phyloP scores from a whole-genome alignment of 23 tunicate genomes.

The Ascidia mentula region DNA sequence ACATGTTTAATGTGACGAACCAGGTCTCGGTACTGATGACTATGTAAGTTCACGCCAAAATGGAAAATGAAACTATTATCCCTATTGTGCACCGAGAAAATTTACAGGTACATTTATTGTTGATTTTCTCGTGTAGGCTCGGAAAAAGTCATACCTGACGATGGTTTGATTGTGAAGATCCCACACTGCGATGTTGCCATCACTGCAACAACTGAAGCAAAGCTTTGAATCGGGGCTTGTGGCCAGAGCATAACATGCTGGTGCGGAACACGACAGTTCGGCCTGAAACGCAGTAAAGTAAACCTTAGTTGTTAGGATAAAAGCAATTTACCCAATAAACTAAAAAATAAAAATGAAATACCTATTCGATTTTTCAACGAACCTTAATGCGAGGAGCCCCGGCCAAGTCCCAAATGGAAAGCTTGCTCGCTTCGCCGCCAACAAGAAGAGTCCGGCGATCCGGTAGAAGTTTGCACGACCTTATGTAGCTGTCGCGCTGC shows the following conservation, averaged over 20 bases:
- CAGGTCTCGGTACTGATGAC: too few relatives aligned
- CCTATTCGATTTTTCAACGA: too few relatives aligned
- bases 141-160: slow-evolving; percentile 37
- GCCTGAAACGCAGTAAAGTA: too few relatives aligned
- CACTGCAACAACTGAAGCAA: slow-evolving; percentile 89
- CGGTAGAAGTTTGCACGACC: slow-evolving; percentile 82
- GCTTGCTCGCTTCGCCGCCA: slow-evolving; percentile 90
- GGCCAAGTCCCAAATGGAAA: slow-evolving; percentile 78
- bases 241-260: slow-evolving; percentile 85
- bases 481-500: slow-evolving; percentile 83
- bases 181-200: slow-evolving; percentile 87
- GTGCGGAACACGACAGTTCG: slow-evolving; percentile 45
- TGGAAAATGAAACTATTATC: too few relatives aligned
- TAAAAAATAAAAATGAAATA: too few relatives aligned
- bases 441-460: slow-evolving; percentile 82
- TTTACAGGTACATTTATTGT: too few relatives aligned
- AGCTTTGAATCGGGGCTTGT: slow-evolving; percentile 70
- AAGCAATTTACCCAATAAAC: too few relatives aligned
- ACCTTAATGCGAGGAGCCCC: slow-evolving; percentile 74
- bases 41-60: too few relatives aligned
- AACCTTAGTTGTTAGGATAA: too few relatives aligned
- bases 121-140: background rate
- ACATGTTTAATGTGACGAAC: too few relatives aligned
- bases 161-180: slow-evolving; percentile 66
- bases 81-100: too few relatives aligned